A percentile compares a stretch with the other conserved stretches of the same genome.
Conservation (phyloP, 1,140 invertebrate species). For the Drosophila nikananu region DNA sequence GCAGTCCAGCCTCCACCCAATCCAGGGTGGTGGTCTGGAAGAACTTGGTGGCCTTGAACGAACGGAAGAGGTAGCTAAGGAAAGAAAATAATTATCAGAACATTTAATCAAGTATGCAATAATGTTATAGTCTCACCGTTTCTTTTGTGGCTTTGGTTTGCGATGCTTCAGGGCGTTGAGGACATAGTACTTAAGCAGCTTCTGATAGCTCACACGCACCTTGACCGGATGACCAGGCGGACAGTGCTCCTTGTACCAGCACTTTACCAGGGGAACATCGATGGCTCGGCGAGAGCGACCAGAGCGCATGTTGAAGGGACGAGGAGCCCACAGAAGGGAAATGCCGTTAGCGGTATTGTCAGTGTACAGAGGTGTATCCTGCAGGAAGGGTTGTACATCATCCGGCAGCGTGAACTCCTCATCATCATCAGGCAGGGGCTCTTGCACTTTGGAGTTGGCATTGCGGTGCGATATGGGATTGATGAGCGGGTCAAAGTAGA, state of each 20-base stretch:
- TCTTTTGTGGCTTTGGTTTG: conserved; percentile 99
- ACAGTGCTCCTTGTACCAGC: conserved; percentile 99
- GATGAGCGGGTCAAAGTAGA: conserved; percentile 99
- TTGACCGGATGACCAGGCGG: conserved; percentile 99
- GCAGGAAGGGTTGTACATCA: conserved; percentile 95
- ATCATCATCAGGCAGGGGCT: conserved; percentile 96
- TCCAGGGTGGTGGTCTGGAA: conserved; percentile 99
- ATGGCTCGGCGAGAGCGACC: conserved; percentile 95
- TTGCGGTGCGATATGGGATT: conserved; percentile 99
- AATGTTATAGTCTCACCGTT: conserved; percentile 88
- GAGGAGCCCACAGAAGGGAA: conserved; percentile 98
- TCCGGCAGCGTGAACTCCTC: conserved; percentile 97
- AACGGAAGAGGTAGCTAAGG: conserved; percentile 94
- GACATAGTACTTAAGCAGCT: conserved; percentile 99
- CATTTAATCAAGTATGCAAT: neutral
- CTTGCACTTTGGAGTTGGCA: conserved; percentile 89
- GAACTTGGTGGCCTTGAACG: conserved; percentile 99
- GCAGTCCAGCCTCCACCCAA: conserved; percentile 99
- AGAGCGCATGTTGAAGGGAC: conserved; percentile 98
- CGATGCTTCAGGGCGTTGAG: conserved; percentile 98
- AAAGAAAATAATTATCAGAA: conserved; percentile 62
- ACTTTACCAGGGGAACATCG: conserved; percentile 98
- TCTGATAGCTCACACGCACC: conserved; percentile 99
- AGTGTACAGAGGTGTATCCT: conserved; percentile 97
- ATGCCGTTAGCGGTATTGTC: conserved; percentile 99